Evolutionary conservation across 2,888 invertebrate species (phyloP).

Genomic region (Phytoseiulus persimilis): DNA sequence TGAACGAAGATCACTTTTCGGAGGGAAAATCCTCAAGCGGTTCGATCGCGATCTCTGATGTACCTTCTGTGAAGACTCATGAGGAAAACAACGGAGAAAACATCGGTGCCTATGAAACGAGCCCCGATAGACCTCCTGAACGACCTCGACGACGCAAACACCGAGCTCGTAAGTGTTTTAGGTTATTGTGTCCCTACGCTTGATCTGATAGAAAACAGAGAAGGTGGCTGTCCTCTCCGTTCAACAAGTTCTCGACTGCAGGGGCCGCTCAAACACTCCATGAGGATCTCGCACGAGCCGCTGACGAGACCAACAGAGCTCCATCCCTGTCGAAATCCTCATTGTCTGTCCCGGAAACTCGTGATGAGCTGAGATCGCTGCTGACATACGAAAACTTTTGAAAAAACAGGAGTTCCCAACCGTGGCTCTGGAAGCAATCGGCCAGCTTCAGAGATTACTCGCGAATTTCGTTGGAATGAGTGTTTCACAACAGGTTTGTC

Average conservation of each 20-base stretch:
- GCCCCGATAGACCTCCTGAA: not conserved
- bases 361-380: slow-evolving; percentile 10
- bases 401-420: slow-evolving; percentile 16
- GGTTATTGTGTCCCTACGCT: too few relatives aligned
- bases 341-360: too few relatives aligned
- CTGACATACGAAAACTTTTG: not conserved
- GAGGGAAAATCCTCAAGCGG: not conserved
- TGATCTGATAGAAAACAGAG: too few relatives aligned
- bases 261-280: too few relatives aligned
- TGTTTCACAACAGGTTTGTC: not conserved
- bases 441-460: slow-evolving; percentile 24
- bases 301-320: too few relatives aligned
- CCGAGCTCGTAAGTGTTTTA: not conserved
- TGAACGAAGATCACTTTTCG: not conserved
- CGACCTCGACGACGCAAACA: not conserved
- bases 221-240: too few relatives aligned
- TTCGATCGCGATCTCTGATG: not conserved
- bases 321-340: too few relatives aligned
- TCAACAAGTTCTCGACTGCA: too few relatives aligned
- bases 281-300: too few relatives aligned
- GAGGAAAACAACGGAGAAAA: not conserved
- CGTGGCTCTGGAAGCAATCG: slow-evolving; percentile 10
- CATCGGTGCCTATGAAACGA: not conserved
- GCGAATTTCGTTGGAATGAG: not conserved
- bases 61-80: not conserved